phyloP scores from a whole-genome alignment of 2,888 invertebrate genomes.

The Pristionchus maxplancki region DNA sequence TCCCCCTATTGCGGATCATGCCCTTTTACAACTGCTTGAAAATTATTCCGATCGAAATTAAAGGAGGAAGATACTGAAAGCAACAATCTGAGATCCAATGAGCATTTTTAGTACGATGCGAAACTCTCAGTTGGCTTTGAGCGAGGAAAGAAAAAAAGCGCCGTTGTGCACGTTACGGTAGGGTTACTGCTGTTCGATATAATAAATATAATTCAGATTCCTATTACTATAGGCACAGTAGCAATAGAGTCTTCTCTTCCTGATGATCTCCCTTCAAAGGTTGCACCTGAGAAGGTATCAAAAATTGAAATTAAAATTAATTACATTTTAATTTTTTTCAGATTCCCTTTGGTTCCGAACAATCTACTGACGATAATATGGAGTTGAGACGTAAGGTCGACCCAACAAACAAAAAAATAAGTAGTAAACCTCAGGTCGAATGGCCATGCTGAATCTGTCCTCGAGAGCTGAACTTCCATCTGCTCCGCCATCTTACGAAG shows the following conservation, averaged over 20 bases:
- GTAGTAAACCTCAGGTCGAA: not conserved
- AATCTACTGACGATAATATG: not conserved
- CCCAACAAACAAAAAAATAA: not conserved
- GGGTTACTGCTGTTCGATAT: not conserved
- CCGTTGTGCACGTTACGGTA: not conserved
- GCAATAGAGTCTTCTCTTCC: not conserved
- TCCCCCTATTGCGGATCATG: too few species aligned
- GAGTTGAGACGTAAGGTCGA: not conserved
- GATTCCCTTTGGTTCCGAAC: not conserved
- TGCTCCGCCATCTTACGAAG: not conserved
- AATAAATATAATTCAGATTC: not conserved
- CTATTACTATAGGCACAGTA: constrained; percentile 17
- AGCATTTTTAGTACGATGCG: constrained; percentile 23
- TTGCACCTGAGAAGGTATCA: not conserved
- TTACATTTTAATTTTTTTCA: not conserved
- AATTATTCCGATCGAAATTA: too few species aligned
- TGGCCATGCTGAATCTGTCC: not conserved
- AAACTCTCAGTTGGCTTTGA: constrained; percentile 42
- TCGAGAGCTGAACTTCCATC: not conserved
- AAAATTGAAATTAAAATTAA: not conserved
- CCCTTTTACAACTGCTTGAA: too few species aligned
- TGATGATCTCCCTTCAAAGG: not conserved
- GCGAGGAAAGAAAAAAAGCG: not conserved
- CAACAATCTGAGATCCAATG: too few species aligned
- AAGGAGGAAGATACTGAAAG: too few species aligned